A percentile compares a stretch with the other conserved stretches of the same genome.
These are phyloP conservation scores for Brachionus manjavacas DNA, from an alignment of 1,140 invertebrate species.

Conservation along the genomic window DNA sequence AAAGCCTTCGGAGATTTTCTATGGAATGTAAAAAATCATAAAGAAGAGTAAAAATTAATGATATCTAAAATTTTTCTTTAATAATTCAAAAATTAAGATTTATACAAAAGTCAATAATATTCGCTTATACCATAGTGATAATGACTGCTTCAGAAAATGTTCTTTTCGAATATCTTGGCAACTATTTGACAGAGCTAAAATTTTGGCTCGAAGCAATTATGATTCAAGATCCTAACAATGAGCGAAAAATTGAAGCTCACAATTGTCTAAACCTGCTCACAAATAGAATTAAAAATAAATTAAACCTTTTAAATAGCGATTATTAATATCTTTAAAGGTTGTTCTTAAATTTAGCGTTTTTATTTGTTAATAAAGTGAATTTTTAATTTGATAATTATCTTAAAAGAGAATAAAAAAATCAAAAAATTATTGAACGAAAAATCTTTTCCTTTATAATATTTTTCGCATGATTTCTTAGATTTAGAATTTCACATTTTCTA, in stretches of 20 bases:
- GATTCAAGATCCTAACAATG: background rate
- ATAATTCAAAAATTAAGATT: background rate
- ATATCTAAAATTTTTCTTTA: background rate
- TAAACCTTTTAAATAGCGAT: background rate
- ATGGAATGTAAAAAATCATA: background rate
- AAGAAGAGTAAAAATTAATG: background rate
- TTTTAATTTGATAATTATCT: too few relatives aligned
- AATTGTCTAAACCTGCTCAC: background rate
- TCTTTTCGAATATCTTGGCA: background rate
- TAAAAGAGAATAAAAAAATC: too few relatives aligned
- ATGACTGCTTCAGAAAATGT: background rate
- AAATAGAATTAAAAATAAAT: background rate
- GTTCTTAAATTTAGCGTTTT: background rate
- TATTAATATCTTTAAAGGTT: too few relatives aligned
- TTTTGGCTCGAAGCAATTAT: constrained; percentile 7
- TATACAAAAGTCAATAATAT: background rate
- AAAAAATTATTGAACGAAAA: too few relatives aligned
- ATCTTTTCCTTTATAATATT: too few relatives aligned
- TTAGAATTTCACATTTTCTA: too few relatives aligned
- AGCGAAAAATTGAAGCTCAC: background rate
- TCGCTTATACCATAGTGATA: background rate
- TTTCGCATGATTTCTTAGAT: too few relatives aligned
- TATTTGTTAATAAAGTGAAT: background rate
- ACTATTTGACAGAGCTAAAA: constrained; percentile 1
- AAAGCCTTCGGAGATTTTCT: background rate